These are phyloP conservation scores for Anorthoa munda DNA, from an alignment of 2,888 invertebrate genomes.

Conservation along the genomic window DNA sequence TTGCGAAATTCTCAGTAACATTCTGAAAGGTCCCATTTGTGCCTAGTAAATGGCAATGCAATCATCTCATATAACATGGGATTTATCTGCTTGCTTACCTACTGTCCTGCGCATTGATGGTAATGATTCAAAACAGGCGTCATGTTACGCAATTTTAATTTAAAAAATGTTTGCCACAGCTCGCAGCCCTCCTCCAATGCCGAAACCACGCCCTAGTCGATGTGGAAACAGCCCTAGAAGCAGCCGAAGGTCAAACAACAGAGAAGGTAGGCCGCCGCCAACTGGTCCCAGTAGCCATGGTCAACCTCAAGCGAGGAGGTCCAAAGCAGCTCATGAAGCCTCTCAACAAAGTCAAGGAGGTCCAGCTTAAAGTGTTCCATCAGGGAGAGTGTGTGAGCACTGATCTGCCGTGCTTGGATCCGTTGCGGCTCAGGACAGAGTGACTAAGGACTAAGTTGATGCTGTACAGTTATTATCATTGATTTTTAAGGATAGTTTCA, in stretches of 20 bases:
- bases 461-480: conserved; percentile 82
- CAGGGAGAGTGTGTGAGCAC: conserved; percentile 80
- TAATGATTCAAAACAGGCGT: too few relatives aligned
- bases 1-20: too few relatives aligned
- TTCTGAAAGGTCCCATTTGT: too few relatives aligned
- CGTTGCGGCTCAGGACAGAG: conserved; percentile 84
- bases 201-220: conserved; percentile 87
- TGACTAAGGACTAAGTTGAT: conserved; percentile 82
- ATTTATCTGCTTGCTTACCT: too few relatives aligned
- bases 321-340: conserved; percentile 63
- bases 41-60: too few relatives aligned
- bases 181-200: conserved; percentile 85
- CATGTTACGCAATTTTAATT: too few relatives aligned
- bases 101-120: too few relatives aligned
- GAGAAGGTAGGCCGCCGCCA: conserved; percentile 76
- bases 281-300: conserved; percentile 79
- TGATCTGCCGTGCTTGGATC: conserved; percentile 84
- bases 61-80: too few relatives aligned
- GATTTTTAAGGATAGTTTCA: conserved; percentile 21
- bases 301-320: conserved; percentile 57
- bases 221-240: conserved; percentile 89
- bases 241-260: conserved; percentile 83
- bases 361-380: conserved; percentile 85
- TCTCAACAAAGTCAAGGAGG: conserved; percentile 80
- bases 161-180: conserved; percentile 66